These are phyloP conservation scores for Herpailurus yagouaroundi DNA, from an alignment of 2,113 vertebrate genomes.

Conservation along the genomic window DNA sequence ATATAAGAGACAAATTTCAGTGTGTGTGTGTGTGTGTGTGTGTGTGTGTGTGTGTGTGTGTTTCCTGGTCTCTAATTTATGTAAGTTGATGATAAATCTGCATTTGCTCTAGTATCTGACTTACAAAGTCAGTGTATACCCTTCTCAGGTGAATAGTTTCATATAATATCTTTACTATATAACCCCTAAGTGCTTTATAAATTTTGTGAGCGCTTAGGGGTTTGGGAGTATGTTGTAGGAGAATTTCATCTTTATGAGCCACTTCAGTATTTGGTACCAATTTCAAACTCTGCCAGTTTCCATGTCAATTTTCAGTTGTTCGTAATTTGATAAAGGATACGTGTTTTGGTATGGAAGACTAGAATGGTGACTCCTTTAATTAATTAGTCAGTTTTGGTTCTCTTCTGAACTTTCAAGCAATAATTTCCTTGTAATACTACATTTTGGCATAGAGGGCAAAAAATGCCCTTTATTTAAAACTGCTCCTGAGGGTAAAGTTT, in stretches of 20 bases:
- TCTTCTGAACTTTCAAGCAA: background rate
- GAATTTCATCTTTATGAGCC: slow-evolving; percentile 3
- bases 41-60: background rate
- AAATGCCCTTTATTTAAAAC: background rate
- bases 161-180: background rate
- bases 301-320: background rate
- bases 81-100: background rate
- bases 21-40: background rate
- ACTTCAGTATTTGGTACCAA: background rate
- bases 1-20: background rate
- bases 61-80: background rate
- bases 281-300: slow-evolving; percentile 5
- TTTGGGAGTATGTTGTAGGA: background rate
- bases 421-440: background rate
- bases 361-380: background rate
- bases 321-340: background rate
- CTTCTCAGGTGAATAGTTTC: slow-evolving; percentile 20
- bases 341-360: background rate
- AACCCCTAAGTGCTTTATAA: background rate
- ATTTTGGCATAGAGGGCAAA: background rate
- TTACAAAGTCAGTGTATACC: slow-evolving; percentile 2
- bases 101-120: background rate
- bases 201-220: background rate
- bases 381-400: background rate
- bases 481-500: background rate